Conservation (phyloP, 2,113 vertebrate genomes). For the Oxyruncus cristatus region DNA sequence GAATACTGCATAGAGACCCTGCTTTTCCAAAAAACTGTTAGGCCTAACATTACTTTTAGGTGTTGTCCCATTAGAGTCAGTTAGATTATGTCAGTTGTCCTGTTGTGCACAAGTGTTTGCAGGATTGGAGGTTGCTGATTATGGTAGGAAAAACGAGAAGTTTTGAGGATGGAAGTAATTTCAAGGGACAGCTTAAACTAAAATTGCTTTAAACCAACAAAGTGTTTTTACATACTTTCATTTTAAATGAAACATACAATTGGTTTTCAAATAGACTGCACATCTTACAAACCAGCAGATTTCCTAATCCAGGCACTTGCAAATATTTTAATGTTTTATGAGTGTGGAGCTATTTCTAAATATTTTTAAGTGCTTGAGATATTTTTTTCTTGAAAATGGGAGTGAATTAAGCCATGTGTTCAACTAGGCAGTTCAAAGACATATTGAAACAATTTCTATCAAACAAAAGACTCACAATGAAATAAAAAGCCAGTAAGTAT, state of each 20-base stretch:
- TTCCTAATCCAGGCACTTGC: background rate
- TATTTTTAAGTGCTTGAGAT: background rate
- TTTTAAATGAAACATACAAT: background rate
- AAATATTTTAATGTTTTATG: constrained; percentile 10
- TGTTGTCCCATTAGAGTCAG: background rate
- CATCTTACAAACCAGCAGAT: background rate
- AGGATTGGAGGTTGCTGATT: background rate
- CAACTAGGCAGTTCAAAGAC: constrained; percentile 16
- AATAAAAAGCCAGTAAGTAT: background rate
- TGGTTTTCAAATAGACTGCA: background rate
- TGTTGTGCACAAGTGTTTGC: background rate
- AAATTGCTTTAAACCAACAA: background rate
- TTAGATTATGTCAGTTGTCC: background rate
- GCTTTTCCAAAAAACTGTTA: background rate
- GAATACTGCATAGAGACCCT: background rate
- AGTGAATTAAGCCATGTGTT: background rate
- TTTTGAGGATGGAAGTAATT: background rate
- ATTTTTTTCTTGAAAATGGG: constrained; percentile 38
- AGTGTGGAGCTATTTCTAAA: constrained; percentile 17
- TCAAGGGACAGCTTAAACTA: background rate
- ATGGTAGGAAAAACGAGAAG: background rate
- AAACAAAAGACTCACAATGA: constrained; percentile 8
- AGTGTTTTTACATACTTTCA: background rate
- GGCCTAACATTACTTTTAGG: too few species aligned
- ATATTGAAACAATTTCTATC: constrained; percentile 39